Base-by-base conservation (phyloP, 2,888 invertebrate genomes). In the Himalopsyche anomala region DNA sequence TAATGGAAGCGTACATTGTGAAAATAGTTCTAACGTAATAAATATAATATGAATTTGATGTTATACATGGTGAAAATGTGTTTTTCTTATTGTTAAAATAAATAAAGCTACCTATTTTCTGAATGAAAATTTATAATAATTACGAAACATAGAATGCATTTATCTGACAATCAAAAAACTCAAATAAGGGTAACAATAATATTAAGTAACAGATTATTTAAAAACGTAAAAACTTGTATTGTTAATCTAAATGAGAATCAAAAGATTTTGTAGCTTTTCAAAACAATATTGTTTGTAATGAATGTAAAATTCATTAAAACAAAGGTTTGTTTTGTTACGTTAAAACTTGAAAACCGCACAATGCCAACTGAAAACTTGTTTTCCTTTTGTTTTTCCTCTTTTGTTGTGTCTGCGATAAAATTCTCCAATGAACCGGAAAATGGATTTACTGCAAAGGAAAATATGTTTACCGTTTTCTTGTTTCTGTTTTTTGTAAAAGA, bases 351-450 rank as follows among this genome's bases (percentile, higher is more conserved):
- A 69, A 74, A 74, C 36, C 19, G 12, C 36, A 74, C 74, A 74
- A 74, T 15, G 12, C 74, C 19, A 74, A 28, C 15, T 38, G 74
- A 74, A 74, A 74, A 36, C 15, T 12, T 36, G 38, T 36, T 28
- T n/a, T 82, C 8, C 38, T 19, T 40, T 81, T 45, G 81, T 36
- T 19, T 28, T 54, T 17, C 12, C 19, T 54, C 40, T 54, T 81
- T 81, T 28, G 81, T 54, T 81, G 28, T 80, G 85, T 85, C 84
- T 85, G 85, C 51, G 80, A 81, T 51, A 80, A 82, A 83, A 74
- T 84, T 88, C 74, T 84, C 86, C 86, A 74, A 85, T 85, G 86
- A 87, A 85, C 85, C 83, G 88, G 88, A 87, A 88, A 88, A 86
- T 82, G 55, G 82, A 85, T 80, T 85, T 82, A 82, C 81, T 45